Evolutionary conservation across 2,797 vertebrate species (phyloP), one percentile per base, ranked within the genome.

Genomic region (Paramormyrops hopkinsi): DNA sequence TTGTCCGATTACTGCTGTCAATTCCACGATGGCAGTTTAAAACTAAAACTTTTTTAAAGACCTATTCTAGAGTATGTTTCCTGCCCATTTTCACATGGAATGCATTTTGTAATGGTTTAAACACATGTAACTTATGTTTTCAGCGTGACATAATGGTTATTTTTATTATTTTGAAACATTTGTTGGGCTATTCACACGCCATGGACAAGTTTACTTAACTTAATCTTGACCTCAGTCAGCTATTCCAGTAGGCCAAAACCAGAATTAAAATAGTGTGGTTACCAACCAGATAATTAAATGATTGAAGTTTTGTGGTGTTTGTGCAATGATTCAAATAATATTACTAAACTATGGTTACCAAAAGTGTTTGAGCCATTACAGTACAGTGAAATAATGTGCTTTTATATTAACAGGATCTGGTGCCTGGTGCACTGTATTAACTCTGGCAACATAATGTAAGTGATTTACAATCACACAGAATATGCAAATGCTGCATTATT

Each of bases 371-470:
- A 37, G 65, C 65, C 89, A 89, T 85, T 90, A 85, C 88, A 83
- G 90, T 88, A 85, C 88, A 83, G 90, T 88, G 86, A 87, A 91
- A 90, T 90, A 90, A 91, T 92, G 92, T 91, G 51, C 79, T 89
- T 48, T 88, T 48, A 25, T 59, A 84, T 53, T 59, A 59, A 62
- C 37, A 29, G 2, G 76, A 41, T 25, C 51, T 79, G 5, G 33
- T 41, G 88, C n/a, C 37, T 46, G n/a, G 41, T 17, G 6, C 9
- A 22, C 14, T 46, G n/a, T 19, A 44, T 19, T 19, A 62, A 37
- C 22, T 37, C 88, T 83, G 73, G 51, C 33, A 41, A 62, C 33
- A 83, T 44, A 44, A 79, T 88, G 53, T 83, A 14, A 3, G 17
- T 22, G 53, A 46, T 83, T 41, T 22, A 17, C 12, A 46, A 51